These are phyloP conservation scores for Alcedo atthis DNA, from an alignment of 2,797 vertebrate genomes.

Conservation along the genomic window DNA sequence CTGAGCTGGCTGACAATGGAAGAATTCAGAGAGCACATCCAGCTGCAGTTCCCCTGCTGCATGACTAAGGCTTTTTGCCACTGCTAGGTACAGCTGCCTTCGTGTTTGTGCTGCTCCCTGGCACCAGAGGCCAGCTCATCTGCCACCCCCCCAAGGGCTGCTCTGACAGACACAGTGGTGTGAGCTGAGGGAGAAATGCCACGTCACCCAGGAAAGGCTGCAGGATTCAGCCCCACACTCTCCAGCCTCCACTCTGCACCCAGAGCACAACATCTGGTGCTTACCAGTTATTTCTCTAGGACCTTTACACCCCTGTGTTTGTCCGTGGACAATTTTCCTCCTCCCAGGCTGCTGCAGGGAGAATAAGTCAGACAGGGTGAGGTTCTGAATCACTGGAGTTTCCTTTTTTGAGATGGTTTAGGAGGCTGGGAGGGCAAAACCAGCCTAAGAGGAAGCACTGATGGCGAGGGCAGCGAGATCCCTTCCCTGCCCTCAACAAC, in stretches of 20 bases:
- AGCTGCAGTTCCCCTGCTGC: too few species aligned
- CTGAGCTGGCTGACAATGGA: not conserved
- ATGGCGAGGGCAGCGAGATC: not conserved
- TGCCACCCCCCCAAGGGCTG: not conserved
- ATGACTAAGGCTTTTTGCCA: not conserved
- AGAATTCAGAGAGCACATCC: not conserved
- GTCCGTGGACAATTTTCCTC: not conserved
- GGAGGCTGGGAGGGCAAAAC: not conserved
- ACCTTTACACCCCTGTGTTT: not conserved
- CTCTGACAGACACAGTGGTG: not conserved
- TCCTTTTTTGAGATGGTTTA: not conserved
- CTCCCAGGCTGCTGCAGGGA: not conserved
- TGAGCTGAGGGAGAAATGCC: not conserved
- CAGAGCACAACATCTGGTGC: not conserved
- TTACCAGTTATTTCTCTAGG: not conserved
- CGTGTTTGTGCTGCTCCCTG: not conserved
- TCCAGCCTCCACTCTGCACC: not conserved
- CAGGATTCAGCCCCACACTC: not conserved
- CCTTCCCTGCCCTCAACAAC: not conserved
- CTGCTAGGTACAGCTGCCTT: not conserved
- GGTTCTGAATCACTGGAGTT: not conserved
- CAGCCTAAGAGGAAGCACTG: not conserved
- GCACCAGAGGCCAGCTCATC: not conserved
- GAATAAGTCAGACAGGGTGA: not conserved
- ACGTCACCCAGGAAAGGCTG: not conserved